Evolutionary conservation across 2,888 invertebrate species (phyloP).

Genomic region (Alentia gelatinosa): DNA sequence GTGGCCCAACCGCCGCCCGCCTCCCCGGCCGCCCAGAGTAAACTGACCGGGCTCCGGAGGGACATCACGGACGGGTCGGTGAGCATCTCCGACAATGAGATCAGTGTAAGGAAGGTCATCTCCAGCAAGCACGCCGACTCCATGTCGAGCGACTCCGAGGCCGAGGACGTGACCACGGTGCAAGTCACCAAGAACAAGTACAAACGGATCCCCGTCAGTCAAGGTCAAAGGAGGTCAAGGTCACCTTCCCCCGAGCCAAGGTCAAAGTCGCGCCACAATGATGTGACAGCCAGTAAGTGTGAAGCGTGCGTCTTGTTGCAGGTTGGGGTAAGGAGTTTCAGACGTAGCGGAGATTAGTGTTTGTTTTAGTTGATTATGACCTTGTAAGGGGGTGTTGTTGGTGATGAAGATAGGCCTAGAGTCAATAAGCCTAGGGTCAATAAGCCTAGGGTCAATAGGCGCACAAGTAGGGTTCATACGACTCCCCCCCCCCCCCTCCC

Average conservation of each 20-base stretch:
- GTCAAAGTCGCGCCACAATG: not conserved
- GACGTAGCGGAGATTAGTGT: no score
- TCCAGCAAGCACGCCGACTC: conserved; percentile 36
- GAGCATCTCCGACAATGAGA: conserved; percentile 35
- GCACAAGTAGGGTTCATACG: no score
- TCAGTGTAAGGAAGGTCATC: conserved; percentile 8
- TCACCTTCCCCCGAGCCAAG: conserved; percentile 52
- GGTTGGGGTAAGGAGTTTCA: no score
- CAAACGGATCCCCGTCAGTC: not conserved
- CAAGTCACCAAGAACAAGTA: conserved; percentile 23
- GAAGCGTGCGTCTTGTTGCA: conserved; percentile 14
- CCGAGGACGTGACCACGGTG: not conserved
- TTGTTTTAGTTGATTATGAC: no score
- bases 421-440: no score
- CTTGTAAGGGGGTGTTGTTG: no score
- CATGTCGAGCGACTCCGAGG: conserved; percentile 43
- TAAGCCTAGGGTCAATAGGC: no score
- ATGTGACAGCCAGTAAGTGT: conserved; percentile 43
- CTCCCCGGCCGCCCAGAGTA: not conserved
- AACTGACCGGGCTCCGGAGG: not conserved
- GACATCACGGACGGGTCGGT: conserved; percentile 32
- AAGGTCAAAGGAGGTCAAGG: conserved; percentile 25
- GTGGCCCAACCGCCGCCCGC: not conserved
- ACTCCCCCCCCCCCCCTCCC: no score
- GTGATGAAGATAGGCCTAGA: no score